These are phyloP conservation scores for Poecilia latipinna DNA, from an alignment of 2,113 vertebrate genomes.

Conservation along the genomic window DNA sequence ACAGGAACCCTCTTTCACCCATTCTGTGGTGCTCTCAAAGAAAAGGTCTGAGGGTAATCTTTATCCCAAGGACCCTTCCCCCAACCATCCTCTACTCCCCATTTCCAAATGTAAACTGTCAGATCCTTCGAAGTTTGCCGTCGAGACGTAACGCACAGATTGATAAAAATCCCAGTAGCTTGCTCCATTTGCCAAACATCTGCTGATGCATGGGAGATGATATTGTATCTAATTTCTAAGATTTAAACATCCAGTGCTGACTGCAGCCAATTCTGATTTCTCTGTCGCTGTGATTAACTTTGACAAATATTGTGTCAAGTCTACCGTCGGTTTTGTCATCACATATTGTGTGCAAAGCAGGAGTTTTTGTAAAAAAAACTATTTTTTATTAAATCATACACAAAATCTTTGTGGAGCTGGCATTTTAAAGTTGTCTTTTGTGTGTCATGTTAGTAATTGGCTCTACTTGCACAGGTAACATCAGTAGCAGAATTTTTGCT, in stretches of 20 bases:
- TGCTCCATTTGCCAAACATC: conserved; percentile 13
- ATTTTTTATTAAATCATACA: too few species aligned
- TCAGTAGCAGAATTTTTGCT: too few species aligned
- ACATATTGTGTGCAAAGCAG: too few species aligned
- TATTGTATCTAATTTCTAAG: conserved; percentile 4
- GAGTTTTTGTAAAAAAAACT: too few species aligned
- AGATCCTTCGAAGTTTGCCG: conserved; percentile 37
- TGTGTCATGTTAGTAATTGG: too few species aligned
- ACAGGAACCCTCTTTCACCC: conserved; percentile 47
- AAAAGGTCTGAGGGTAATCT: conserved; percentile 63
- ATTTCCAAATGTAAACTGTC: conserved; percentile 38
- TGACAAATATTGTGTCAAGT: too few species aligned
- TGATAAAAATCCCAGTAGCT: conserved; percentile 34
- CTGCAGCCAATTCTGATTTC: not conserved
- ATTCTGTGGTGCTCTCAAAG: conserved; percentile 34
- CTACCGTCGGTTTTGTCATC: too few species aligned
- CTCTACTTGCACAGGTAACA: too few species aligned
- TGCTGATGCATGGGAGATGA: conserved; percentile 24
- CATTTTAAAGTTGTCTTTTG: too few species aligned
- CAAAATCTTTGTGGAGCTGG: too few species aligned
- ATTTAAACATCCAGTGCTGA: not conserved
- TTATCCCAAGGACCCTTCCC: conserved; percentile 37
- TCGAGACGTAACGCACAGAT: conserved; percentile 48
- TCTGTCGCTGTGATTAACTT: too few species aligned
- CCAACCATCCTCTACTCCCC: not conserved